phyloP scores from a whole-genome alignment of 2,888 invertebrate genomes.

The Epinotia ramella region DNA sequence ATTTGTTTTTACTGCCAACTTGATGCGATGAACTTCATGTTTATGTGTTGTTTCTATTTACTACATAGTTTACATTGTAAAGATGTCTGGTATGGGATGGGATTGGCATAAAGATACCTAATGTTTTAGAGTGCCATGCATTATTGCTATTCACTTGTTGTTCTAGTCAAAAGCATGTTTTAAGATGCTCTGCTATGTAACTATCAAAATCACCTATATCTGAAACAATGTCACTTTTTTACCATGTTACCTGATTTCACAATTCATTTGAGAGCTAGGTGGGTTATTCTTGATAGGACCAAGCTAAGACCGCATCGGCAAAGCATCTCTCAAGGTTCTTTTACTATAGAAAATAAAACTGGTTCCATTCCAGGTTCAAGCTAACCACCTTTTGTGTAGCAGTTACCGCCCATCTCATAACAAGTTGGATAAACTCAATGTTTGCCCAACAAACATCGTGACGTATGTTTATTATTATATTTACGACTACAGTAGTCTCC shows the following conservation, averaged over 20 bases:
- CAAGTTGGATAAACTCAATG: conserved; percentile 39
- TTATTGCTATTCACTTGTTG: too few relatives aligned
- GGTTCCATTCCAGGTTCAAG: conserved; percentile 11
- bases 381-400: conserved; percentile 30
- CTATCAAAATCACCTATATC: neutral
- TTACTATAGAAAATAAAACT: conserved; percentile 9
- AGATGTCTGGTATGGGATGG: neutral
- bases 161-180: too few relatives aligned
- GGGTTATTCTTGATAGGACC: neutral
- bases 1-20: conserved; percentile 74
- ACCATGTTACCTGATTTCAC: neutral
- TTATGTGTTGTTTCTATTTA: conserved; percentile 50
- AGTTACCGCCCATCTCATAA: conserved; percentile 37
- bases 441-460: conserved; percentile 52
- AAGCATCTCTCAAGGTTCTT: neutral
- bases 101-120: neutral
- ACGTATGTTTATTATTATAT: conserved; percentile 52
- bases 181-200: too few relatives aligned
- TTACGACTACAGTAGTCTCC: conserved; percentile 44
- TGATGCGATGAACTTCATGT: conserved; percentile 58
- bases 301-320: neutral
- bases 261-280: neutral
- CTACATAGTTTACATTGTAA: conserved; percentile 33
- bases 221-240: neutral
- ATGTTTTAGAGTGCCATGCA: neutral